Base-by-base conservation (phyloP, 2,888 invertebrate genomes). In the Lasioglossum lativentre region DNA sequence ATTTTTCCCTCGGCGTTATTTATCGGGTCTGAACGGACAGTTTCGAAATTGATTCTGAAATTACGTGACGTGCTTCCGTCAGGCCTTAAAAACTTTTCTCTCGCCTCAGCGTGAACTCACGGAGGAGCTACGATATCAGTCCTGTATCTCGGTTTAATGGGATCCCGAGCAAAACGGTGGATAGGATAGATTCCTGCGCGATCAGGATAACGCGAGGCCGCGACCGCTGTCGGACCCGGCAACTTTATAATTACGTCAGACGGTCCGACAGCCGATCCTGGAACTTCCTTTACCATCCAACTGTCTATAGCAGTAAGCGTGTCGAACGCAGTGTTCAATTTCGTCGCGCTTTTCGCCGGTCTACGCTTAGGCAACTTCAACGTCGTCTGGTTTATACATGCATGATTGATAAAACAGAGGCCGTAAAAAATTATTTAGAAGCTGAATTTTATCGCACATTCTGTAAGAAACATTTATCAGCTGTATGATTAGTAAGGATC, bases 11-110 rank as follows among this genome's bases (percentile, higher is more conserved):
- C 12, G n/a, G 8, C 63, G 30, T 63, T 63, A 30, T 63, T 63
- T 63, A 63, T 30, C 63, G 63, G 63, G 6, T 8, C 30, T 30
- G 4, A 30, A 30, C 16, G 63, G 27, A 63, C 63, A 63, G 63
- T 63, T 63, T 63, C 66, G 42, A 76, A 80, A 80, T 80, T 80
- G 80, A 80, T 80, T 80, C 59, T 34, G n/a, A 59, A 80, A 80
- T 79, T 34, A 74, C 80, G 78, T 75, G 66, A 78, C 63, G 59
- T n/a, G 59, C 45, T n/a, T 23, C 19, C 19, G 45, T 68, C 38
- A 75, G 78, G 80, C 74, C 74, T 81, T 70, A 75, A 59, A 85
- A 88, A 88, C 83, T 88, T 88, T 79, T n/a, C 78, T 76, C 74
- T 23, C 42, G 30, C 56, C 34, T 42, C 47, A 71, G 76, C 80